Conservation (phyloP, 2,797 vertebrate species). For the Poeciliopsis paucimaculata region DNA sequence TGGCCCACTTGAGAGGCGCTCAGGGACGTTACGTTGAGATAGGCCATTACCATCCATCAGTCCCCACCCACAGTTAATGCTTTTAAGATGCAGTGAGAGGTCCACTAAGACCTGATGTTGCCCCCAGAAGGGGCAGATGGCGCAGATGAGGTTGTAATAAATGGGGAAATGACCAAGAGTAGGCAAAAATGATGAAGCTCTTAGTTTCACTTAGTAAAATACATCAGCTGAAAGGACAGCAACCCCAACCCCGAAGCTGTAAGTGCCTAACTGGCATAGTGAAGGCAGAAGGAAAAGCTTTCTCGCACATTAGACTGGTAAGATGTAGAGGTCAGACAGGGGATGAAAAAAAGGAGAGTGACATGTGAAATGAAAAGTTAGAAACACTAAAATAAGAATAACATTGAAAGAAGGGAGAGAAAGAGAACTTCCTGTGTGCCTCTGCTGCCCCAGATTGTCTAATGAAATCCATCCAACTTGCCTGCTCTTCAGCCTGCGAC, state of each 20-base stretch:
- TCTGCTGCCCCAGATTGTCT: slow-evolving; percentile 67
- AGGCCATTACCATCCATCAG: slow-evolving; percentile 79
- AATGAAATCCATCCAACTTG: slow-evolving; percentile 81
- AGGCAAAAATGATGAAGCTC: slow-evolving; percentile 71
- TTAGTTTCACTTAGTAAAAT: slow-evolving; percentile 72
- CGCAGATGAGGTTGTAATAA: slow-evolving; percentile 79
- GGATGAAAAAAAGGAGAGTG: slow-evolving; percentile 44
- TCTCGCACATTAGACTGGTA: slow-evolving; percentile 56
- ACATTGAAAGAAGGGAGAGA: slow-evolving; percentile 42
- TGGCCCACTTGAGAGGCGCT: slow-evolving; percentile 69
- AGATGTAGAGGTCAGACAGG: slow-evolving; percentile 61
- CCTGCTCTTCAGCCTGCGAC: slow-evolving; percentile 78
- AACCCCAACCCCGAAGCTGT: slow-evolving; percentile 53
- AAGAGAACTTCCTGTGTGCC: slow-evolving; percentile 62
- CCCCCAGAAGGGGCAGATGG: slow-evolving; percentile 74
- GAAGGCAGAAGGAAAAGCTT: slow-evolving; percentile 54
- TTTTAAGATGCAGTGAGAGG: slow-evolving; percentile 78
- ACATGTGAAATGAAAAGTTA: slow-evolving; percentile 62
- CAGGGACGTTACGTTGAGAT: slow-evolving; percentile 67
- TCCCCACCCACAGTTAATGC: slow-evolving; percentile 75
- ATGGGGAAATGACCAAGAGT: slow-evolving; percentile 71
- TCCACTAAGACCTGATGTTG: slow-evolving; percentile 66
- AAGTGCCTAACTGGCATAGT: slow-evolving; percentile 56
- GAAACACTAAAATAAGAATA: slow-evolving; percentile 62
- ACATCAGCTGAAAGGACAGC: slow-evolving; percentile 67